Base-by-base conservation (phyloP, 1,140 invertebrate genomes). In the Samia ricini region DNA sequence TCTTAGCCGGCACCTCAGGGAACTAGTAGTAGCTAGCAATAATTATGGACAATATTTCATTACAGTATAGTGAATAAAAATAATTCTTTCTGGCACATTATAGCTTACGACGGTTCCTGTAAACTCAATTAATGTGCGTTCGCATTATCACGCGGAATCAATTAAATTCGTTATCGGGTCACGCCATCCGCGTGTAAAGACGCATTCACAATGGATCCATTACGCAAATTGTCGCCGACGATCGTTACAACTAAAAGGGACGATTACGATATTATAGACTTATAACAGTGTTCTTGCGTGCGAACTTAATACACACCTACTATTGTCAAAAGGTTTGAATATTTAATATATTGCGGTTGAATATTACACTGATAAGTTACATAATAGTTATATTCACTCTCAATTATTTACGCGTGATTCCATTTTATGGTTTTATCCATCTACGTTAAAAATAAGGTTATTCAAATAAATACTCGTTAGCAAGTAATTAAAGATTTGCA, bases 271-370 rank as follows among this genome's bases (percentile, higher is more conserved):
- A n/a, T n/a, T n/a, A n/a, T 15, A 42, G 21, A 50, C 3, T 58
- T 48, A 64, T 85, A 85, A 88, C 78, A 74, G 70, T 77, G 64
- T 74, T 81, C 84, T 88, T 76, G 83, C 85, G 84, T 88, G 85
- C 60, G 68, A 56, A 23, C 52, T 64, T n/a, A n/a, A n/a, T n/a
- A n/a, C 3, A 52, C 48, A 22, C 18, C 23, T 29, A 55, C 64
- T 72, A 63, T 79, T 81, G 68, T 77, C 48, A 33, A 4, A 57
- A 63, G 8, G 67, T 75, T 63, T n/a, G 22, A 42, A 64, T 59
- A 51, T 69, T 66, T 54, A 59, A 56, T 56, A n/a, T n/a, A n/a
- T 50, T 63, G 60, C 29, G 26, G 48, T 21, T 21, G n/a, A n/a
- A 22, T 15, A 36, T n/a, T n/a, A n/a, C n/a, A n/a, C n/a, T n/a